Conservation (phyloP, 2,797 vertebrate genomes). For the Loriculus beryllinus region DNA sequence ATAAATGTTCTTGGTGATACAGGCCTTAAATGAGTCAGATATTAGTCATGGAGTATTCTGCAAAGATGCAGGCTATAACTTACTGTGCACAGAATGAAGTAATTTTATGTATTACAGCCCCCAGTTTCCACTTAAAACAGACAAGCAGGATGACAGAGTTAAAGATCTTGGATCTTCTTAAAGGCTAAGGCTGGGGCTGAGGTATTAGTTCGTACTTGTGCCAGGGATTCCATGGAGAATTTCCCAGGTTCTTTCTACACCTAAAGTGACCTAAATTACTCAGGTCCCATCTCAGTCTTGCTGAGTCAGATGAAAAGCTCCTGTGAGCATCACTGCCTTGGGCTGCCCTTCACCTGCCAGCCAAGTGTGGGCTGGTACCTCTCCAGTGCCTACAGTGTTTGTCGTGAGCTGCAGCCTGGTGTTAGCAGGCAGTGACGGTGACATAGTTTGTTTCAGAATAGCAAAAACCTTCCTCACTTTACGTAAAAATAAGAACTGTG, state of each 20-base stretch:
- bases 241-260: background rate
- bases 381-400: fast-evolving
- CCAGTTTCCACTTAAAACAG: background rate
- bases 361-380: background rate
- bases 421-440: background rate
- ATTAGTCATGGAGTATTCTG: background rate
- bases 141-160: fast-evolving
- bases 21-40: background rate
- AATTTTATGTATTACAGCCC: fast-evolving
- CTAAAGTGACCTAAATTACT: background rate
- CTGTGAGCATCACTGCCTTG: background rate
- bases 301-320: background rate
- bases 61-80: background rate
- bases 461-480: background rate
- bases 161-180: background rate
- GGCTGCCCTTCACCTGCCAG: background rate
- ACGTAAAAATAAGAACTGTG: background rate
- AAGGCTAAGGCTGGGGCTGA: background rate
- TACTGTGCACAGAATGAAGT: fast-evolving
- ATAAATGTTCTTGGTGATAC: background rate
- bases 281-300: fast-evolving
- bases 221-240: fast-evolving
- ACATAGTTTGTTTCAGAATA: background rate
- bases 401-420: background rate
- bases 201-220: background rate